These are phyloP conservation scores for Phalloptychus januarius DNA, from an alignment of 2,797 vertebrate genomes.

Conservation along the genomic window DNA sequence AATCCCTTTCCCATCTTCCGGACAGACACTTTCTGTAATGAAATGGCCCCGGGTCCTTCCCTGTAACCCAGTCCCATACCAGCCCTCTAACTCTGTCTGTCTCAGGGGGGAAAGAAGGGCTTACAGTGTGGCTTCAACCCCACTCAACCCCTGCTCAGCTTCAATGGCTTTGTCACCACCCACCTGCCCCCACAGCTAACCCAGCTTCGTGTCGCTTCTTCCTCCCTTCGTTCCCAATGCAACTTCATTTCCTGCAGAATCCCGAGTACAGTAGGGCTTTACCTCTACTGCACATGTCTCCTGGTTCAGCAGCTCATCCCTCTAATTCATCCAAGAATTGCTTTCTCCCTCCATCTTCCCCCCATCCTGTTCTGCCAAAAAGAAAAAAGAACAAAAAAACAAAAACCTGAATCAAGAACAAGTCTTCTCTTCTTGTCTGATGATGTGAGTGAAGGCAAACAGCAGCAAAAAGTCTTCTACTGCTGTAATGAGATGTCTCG, in stretches of 20 bases:
- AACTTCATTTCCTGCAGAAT: slow-evolving; percentile 69
- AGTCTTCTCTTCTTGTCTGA: slow-evolving; percentile 55
- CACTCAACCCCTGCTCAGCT: slow-evolving; percentile 77
- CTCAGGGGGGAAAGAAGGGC: slow-evolving; percentile 71
- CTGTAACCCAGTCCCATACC: slow-evolving; percentile 77
- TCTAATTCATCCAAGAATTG: slow-evolving; percentile 41
- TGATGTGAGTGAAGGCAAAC: slow-evolving; percentile 68
- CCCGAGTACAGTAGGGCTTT: slow-evolving; percentile 20
- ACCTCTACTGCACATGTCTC: slow-evolving; percentile 43
- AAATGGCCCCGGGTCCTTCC: slow-evolving; percentile 82
- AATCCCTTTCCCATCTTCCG: slow-evolving; percentile 86
- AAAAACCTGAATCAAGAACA: slow-evolving; percentile 42
- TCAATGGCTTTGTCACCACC: slow-evolving; percentile 73
- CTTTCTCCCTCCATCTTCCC: slow-evolving; percentile 13
- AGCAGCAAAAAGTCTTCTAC: slow-evolving; percentile 60
- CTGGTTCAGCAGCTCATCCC: slow-evolving; percentile 15
- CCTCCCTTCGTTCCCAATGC: slow-evolving; percentile 65
- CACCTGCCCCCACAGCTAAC: slow-evolving; percentile 63
- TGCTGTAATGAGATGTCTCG: slow-evolving; percentile 75
- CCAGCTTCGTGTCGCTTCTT: slow-evolving; percentile 61
- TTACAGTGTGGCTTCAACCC: slow-evolving; percentile 78
- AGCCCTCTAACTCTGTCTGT: slow-evolving; percentile 72
- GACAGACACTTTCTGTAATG: slow-evolving; percentile 87
- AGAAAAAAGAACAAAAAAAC: slow-evolving; percentile 26
- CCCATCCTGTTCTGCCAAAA: slow-evolving; percentile 25